Evolutionary conservation across 2,888 invertebrate species (phyloP).

Genomic region (Oasisia sp.): DNA sequence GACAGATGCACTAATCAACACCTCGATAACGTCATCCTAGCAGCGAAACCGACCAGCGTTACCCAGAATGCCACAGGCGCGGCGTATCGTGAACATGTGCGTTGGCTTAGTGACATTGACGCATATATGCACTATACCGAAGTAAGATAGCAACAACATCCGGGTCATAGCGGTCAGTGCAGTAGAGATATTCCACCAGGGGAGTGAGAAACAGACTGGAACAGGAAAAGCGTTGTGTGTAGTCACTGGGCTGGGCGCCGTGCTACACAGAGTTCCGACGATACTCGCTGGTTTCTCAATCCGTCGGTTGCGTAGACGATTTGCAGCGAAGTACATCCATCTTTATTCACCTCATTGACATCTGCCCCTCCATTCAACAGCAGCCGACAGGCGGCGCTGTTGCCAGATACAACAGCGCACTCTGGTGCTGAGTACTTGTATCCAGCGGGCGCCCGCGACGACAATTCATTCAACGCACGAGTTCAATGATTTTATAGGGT

Average conservation of each 20-base stretch:
- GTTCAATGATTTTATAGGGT: too few species aligned
- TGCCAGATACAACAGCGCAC: too few species aligned
- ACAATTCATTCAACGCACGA: too few species aligned
- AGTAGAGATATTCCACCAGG: too few species aligned
- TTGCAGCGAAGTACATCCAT: too few species aligned
- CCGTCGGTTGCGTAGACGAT: conserved; percentile 61
- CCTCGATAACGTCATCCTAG: conserved; percentile 34
- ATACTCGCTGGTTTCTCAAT: conserved; percentile 52
- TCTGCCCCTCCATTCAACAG: conserved; percentile 67
- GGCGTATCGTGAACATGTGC: conserved; percentile 63
- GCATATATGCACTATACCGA: conserved; percentile 78
- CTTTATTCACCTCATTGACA: conserved; percentile 66
- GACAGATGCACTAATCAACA: conserved; percentile 32
- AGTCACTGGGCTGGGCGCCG: conserved; percentile 57
- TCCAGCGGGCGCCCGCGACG: too few species aligned
- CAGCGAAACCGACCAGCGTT: conserved; percentile 33
- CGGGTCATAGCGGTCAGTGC: too few species aligned
- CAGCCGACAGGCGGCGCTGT: conserved; percentile 55
- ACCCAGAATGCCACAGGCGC: conserved; percentile 35
- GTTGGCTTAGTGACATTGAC: conserved; percentile 65
- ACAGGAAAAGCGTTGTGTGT: conserved; percentile 70
- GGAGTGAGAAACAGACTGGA: conserved; percentile 79
- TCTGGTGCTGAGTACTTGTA: too few species aligned
- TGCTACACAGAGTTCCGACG: conserved; percentile 49
- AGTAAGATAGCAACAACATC: conserved; percentile 78